Evolutionary conservation across 2,113 vertebrate genomes (phyloP), one percentile per base, ranked within the genome.

Genomic region (Nymphicus hollandicus): DNA sequence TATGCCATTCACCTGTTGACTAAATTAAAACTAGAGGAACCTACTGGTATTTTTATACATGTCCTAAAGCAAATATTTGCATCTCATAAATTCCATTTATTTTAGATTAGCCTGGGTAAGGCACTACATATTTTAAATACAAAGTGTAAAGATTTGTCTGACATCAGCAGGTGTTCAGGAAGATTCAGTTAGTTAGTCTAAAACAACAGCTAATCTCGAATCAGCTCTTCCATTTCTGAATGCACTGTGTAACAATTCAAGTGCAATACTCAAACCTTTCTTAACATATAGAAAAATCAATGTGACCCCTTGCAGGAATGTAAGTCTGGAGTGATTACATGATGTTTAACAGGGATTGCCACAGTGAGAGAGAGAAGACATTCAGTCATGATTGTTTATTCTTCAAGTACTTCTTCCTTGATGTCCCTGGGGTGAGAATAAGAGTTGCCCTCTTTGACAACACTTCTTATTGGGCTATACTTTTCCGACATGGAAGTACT

Each of bases 1-100:
- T 24, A 77, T 17, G 29, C 37, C 64, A 78, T 55, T 92, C 55
- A 96, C 94, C 86, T 97, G 86, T 93, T 95, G 93, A 65, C 35
- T 92, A 84, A 83, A 78, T 86, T 78, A 88, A 89, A 94, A 80
- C 53, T 39, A 86, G 55, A 86, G 16, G 46, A 96, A 74, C 61
- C 58, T 78, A 80, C 22, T 80, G 28, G 74, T 72, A 95, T 41
- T 77, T 50, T 53, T 77, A 66, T 28, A 73, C 27, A 60, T 68
- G 69, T 39, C 50, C 78, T 80, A 80, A 80, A 93, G 82, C 68
- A 94, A 93, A 66, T 91, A 86, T 66, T 81, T 86, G 60, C 47
- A 81, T 81, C 64, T 81, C 72, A 93, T 78, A 50, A 53, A 41
- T 69, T 86, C 72, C 46, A 86, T 29, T 81, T 79, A 84, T 76